Evolutionary conservation across 2,113 vertebrate species (phyloP), one percentile per base, ranked within the genome.

Genomic region (Amphiprion ocellaris): DNA sequence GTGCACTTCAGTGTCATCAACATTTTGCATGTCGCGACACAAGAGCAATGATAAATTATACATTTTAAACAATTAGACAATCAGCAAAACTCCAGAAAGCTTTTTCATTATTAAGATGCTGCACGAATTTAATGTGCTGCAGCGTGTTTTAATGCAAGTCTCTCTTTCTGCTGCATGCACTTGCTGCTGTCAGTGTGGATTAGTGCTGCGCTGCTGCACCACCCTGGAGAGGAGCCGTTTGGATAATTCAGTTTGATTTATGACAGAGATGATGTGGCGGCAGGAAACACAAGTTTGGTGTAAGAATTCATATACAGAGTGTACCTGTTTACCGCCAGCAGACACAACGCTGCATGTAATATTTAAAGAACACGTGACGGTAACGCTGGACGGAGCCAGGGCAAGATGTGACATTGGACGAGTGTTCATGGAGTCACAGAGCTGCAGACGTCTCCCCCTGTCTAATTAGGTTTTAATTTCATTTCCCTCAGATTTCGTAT

Each of bases 111-210:
- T 69, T 69, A 9, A 70, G 55, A 8, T 16, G 1, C 53, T 21
- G 17, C 14, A 4, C 62, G 56, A 44, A 16, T 61, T 54, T 33
- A 71, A 71, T 47, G 50, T 37, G 41, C 55, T 55, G 69, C 44
- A 33, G 4, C 26, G 26, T 41, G 62, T 63, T 65, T 66, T 28
- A 11, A 56, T 23, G 50, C 0, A 2, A 59, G 50, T 28, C 23
- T 7, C 5, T 8, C 44, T 65, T 15, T 24, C 49, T 41, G 2
- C 61, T 16, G 28, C 69, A 16, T 67, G 79, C 44, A 63, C 77
- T 79, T 7, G 9, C 1, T 77, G 55, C 69, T 67, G 82, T 79
- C 85, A 41, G 12, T n/a, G 62, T 39, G 69, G 67, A 69, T 89
- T 78, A 85, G 77, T 21, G 82, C 82, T 23, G 84, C 60, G 0